Base-by-base conservation (phyloP, 2,797 vertebrate genomes). In the Hydrolagus colliei region DNA sequence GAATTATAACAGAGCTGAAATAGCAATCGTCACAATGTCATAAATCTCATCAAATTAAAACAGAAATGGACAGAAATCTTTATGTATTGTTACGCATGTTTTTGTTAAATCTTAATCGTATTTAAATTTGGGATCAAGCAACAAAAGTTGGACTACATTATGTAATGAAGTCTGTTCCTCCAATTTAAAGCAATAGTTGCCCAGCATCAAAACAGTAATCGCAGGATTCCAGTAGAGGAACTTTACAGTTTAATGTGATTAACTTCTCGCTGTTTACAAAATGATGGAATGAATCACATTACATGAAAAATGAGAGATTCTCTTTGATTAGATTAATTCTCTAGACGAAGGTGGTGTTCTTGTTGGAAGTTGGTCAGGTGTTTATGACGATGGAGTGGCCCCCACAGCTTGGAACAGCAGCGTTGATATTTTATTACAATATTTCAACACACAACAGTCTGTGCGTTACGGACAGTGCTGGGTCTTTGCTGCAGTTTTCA, bases 361-460 rank as follows among this genome's bases (percentile, higher is more conserved):
- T 87, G 93, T 94, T 90, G 98, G 98, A 35, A 97, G 91, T 89
- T 99, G 98, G 98, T 95, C 92, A 61, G 98, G 96, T 0, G 22
- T 93, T 0, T 99, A 99, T 78, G 90, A 90, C 22, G 91, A 95
- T 0, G 98, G 98, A 0, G 94, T 99, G 0, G 90, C 97, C 1
- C 98, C 98, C 35, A 98, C 97, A 4, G 94, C 96, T 89, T 99
- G 98, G 98, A 99, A 96, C 0, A 97, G 97, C 87, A 99, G 98
- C 32, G 94, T 96, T 0, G 97, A 99, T 87, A 99, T 99, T 89
- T 93, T 99, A 27, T 88, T 97, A 88, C 93, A 92, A 88, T 99
- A 96, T 35, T 88, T 87, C 84, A 91, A 89, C 86, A 94, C 92
- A 63, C 90, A 91, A 87, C 88, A 88, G 32, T 93, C 98, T 0